phyloP scores from a whole-genome alignment of 2,797 vertebrate genomes.

The Vespertilio murinus region DNA sequence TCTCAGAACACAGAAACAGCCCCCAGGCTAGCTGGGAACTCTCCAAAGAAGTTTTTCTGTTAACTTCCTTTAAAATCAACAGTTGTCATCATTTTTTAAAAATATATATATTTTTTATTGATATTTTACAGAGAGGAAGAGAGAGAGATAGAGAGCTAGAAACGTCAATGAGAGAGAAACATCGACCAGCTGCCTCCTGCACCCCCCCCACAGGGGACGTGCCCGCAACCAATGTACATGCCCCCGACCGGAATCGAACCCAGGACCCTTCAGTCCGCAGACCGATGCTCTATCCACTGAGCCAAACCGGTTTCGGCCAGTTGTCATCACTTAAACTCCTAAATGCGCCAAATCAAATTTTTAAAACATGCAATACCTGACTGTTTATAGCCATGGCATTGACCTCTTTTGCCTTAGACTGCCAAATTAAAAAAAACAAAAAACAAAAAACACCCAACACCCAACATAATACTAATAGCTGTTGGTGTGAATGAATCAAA shows the following conservation, averaged over 20 bases:
- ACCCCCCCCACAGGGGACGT: too few species aligned
- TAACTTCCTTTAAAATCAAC: slow-evolving; percentile 25
- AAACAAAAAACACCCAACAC: background rate
- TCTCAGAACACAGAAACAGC: background rate
- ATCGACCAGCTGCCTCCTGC: too few species aligned
- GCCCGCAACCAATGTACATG: too few species aligned
- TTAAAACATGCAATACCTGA: background rate
- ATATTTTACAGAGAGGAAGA: too few species aligned
- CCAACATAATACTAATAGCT: background rate
- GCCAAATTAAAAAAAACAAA: background rate
- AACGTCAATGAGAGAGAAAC: too few species aligned
- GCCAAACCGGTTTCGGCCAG: too few species aligned
- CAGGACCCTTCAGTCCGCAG: too few species aligned
- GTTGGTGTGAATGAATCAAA: background rate
- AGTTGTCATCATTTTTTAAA: background rate
- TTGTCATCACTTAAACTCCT: background rate
- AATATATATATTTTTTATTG: too few species aligned
- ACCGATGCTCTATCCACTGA: too few species aligned
- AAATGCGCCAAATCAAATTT: background rate
- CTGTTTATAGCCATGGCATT: background rate
- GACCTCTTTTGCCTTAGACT: background rate
- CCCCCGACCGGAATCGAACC: too few species aligned
- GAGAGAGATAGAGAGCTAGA: too few species aligned
- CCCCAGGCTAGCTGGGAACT: background rate
- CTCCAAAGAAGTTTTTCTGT: background rate